Conservation (phyloP, 2,888 invertebrate species). For the Diplazon laetatorius region DNA sequence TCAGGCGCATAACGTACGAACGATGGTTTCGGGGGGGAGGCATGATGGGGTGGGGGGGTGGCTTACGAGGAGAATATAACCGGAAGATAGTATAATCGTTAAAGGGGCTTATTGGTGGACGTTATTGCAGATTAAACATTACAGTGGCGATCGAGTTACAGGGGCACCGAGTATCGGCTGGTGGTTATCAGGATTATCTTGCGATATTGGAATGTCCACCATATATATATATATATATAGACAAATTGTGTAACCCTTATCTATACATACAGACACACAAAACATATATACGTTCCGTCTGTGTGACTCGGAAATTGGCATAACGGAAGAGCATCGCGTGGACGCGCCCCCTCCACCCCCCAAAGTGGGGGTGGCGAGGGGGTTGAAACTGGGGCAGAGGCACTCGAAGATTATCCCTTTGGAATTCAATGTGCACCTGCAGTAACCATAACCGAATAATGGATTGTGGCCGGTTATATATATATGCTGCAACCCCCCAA, state of each 20-base stretch:
- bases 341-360: no score
- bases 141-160: constrained; percentile 40
- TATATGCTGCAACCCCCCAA: background rate
- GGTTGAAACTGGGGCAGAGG: background rate
- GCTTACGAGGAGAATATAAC: constrained; percentile 55
- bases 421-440: constrained; percentile 18
- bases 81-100: constrained; percentile 59
- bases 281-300: no score
- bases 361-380: no score
- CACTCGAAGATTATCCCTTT: constrained; percentile 15
- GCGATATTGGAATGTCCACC: constrained; percentile 58
- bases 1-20: constrained; percentile 21
- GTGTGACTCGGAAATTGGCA: constrained; percentile 21
- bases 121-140: constrained; percentile 63
- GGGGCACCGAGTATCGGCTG: constrained; percentile 43
- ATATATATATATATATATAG: constrained; percentile 35
- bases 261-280: no score
- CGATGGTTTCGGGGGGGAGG: no score
- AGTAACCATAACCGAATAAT: background rate
- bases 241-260: constrained; percentile 21
- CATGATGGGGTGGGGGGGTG: constrained; percentile 36
- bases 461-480: background rate
- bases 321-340: constrained; percentile 22
- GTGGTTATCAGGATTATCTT: constrained; percentile 60
- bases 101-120: constrained; percentile 57